Conservation (phyloP, 2,113 vertebrate species). For the Chloropsis cyanopogon region DNA sequence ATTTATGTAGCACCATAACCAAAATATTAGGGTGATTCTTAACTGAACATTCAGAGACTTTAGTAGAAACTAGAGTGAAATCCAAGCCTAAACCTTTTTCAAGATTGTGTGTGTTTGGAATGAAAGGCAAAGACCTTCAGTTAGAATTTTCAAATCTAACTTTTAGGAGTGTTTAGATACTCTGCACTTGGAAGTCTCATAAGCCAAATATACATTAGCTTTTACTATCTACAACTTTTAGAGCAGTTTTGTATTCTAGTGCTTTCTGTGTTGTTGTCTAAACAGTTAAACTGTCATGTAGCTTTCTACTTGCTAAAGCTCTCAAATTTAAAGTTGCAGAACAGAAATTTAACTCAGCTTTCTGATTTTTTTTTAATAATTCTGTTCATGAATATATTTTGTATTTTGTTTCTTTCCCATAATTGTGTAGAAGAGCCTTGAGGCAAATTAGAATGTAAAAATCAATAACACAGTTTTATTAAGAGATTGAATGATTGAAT, state of each 20-base stretch:
- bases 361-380: not conserved
- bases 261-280: not conserved
- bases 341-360: not conserved
- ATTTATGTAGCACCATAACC: not conserved
- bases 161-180: not conserved
- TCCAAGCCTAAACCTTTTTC: not conserved
- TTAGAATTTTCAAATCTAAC: not conserved
- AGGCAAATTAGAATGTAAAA: conserved; percentile 9
- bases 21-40: not conserved
- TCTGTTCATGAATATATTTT: not conserved
- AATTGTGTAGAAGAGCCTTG: not conserved
- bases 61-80: not conserved
- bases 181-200: not conserved
- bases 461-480: conserved; percentile 39
- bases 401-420: not conserved
- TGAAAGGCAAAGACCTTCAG: not conserved
- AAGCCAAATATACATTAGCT: not conserved
- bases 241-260: not conserved
- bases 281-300: not conserved
- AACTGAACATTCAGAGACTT: not conserved
- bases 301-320: not conserved
- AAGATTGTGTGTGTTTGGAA: not conserved
- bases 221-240: not conserved
- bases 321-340: not conserved
- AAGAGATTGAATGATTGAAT: not conserved